These are phyloP conservation scores for Papilio xuthus DNA, from an alignment of 1,140 invertebrate genomes.

Conservation along the genomic window DNA sequence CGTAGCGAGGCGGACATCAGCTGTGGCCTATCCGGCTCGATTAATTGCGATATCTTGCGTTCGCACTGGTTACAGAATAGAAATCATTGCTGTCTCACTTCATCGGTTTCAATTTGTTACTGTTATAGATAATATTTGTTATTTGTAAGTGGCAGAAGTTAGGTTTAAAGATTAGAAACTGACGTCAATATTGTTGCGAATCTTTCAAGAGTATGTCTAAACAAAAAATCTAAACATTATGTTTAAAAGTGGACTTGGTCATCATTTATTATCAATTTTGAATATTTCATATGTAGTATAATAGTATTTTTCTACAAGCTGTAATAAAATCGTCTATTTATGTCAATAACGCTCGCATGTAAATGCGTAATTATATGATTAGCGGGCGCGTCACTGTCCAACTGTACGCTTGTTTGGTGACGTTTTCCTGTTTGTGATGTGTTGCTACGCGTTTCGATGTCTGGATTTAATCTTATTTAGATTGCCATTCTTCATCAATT, in stretches of 20 bases:
- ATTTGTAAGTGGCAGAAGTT: background rate
- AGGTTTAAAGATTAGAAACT: background rate
- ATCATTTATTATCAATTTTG: background rate
- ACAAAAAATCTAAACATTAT: background rate
- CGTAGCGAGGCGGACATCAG: slow-evolving; percentile 63
- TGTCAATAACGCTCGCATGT: slow-evolving; percentile 25
- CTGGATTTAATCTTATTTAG: background rate
- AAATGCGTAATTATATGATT: slow-evolving; percentile 37
- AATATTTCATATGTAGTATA: no score
- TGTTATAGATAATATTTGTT: background rate
- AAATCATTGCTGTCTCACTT: slow-evolving; percentile 48
- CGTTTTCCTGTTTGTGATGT: slow-evolving; percentile 42
- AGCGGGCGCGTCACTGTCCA: slow-evolving; percentile 16
- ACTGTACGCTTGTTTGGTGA: slow-evolving; percentile 19
- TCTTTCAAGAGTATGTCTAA: background rate
- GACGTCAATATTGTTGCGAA: background rate
- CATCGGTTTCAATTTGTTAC: slow-evolving; percentile 37
- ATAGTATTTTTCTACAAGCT: slow-evolving; percentile 25
- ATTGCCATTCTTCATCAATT: background rate
- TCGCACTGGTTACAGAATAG: slow-evolving; percentile 59
- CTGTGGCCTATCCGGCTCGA: slow-evolving; percentile 61
- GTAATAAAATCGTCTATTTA: slow-evolving; percentile 35
- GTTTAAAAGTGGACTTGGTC: background rate
- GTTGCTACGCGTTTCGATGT: slow-evolving; percentile 3
- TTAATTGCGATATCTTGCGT: slow-evolving; percentile 67